Base-by-base conservation (phyloP, 2,888 invertebrate species). In the Spilosoma lubricipeda region DNA sequence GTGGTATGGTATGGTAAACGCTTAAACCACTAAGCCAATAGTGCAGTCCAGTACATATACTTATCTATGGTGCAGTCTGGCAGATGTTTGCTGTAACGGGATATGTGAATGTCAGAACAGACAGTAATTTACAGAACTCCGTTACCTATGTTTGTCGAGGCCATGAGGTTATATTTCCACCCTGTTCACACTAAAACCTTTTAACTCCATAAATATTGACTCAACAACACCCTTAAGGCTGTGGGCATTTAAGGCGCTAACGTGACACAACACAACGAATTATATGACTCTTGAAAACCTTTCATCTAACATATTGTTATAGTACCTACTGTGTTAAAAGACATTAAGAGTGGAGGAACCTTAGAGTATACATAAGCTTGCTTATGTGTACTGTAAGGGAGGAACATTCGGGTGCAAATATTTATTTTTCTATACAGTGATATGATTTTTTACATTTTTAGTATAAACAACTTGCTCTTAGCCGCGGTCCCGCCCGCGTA, bases 161-260 rank as follows among this genome's bases (percentile, higher is more conserved):
- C 23, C 33, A 64, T 56, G n/a, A 56, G 33, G 33, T 66, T 27
- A 66, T 27, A 67, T 67, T n/a, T 59, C 76, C 80, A 78, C 82
- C 84, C 82, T 82, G 74, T 80, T 77, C 66, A 67, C 36, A 23
- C 45, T 48, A 33, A 66, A 79, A 79, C 82, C 59, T 78, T 84
- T 83, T 74, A 82, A 67, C 63, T 71, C 52, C 64, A 78, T 76
- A 76, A 83, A 83, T 83, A 83, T 84, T 82, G 75, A 84, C 82
- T 80, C 72, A 77, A 76, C 76, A 76, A 76, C 76, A 76, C 78
- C 71, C 69, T 20, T 66, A 42, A 66, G 27, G 42, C 27, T 27
- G 66, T 42, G 67, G 42, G 42, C 27, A 42, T 42, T 67, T 27
- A 42, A 42, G 67, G 67, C n/a, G 27, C 42, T 67, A 27, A 27